Evolutionary conservation across 1,140 invertebrate genomes (phyloP), one percentile per base, ranked within the genome.

Genomic region (Ceratina japonica): DNA sequence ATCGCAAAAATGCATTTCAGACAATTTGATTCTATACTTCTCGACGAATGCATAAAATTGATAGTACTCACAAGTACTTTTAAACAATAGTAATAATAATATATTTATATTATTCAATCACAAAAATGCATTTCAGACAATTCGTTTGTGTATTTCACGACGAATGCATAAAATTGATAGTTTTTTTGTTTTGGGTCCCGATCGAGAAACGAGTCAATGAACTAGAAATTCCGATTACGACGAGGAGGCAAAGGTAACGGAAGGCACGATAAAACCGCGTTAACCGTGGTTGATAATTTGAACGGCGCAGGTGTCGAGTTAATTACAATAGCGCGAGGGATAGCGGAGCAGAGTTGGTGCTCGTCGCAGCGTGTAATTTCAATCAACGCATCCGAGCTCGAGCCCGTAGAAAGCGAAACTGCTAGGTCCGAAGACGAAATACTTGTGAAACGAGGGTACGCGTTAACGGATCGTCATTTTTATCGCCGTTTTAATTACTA

Each of bases 341-440:
- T 49, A 49, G 64, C 16, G 37, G 2, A 65, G n/a, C 37, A 24
- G 13, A 12, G 64, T 49, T 24, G 18, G 13, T 65, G 64, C n/a
- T 44, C 64, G 20, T 65, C 20, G 64, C 37, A 65, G 64, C 64
- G 64, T 49, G 20, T 65, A 65, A 65, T 65, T 65, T 65, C 64
- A 65, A 65, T 65, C 64, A 49, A n/a, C 31, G 27, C n/a, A 12
- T 37, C n/a, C 27, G 27, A 63, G 16, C 18, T 31, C 4, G 4
- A 64, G 16, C 31, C 24, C 18, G 31, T 20, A 22, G 63, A 65
- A 65, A 5, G 64, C 18, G 63, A 65, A 65, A 65, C 63, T 12
- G 5, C n/a, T 20, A 44, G 44, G 3, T 65, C 16, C 37, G 22
- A 65, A 65, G n/a, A n/a, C 20, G 12, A 65, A 65, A 49, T 65